These are phyloP conservation scores for Nemopilema nomurai DNA, from an alignment of 30 jellyfish, hydroid and myxozoan genomes.

Conservation along the genomic window DNA sequence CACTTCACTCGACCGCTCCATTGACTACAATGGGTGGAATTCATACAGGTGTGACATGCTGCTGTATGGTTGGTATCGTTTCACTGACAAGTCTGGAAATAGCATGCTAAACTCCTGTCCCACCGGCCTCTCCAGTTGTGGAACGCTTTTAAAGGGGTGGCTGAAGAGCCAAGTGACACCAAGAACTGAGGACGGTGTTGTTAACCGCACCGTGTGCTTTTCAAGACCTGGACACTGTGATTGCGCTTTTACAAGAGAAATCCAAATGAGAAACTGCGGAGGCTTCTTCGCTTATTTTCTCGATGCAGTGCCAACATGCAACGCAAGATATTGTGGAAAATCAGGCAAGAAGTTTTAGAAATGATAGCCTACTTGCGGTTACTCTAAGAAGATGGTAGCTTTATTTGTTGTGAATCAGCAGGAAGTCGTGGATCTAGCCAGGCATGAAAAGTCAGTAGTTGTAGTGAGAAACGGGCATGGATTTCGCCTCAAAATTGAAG, in stretches of 20 bases:
- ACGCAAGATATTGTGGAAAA: slow-evolving; percentile 59
- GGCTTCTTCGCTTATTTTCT: slow-evolving; percentile 33
- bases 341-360: slow-evolving; percentile 19
- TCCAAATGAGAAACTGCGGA: slow-evolving; percentile 40
- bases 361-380: neutral
- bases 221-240: slow-evolving; percentile 31
- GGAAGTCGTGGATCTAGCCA: too few relatives aligned
- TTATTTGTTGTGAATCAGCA: too few relatives aligned
- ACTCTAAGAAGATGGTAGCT: too few relatives aligned
- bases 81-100: slow-evolving; percentile 43
- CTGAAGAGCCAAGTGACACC: slow-evolving; percentile 18
- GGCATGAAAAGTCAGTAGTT: too few relatives aligned
- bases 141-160: slow-evolving; percentile 63
- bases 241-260: slow-evolving; percentile 19
- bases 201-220: slow-evolving; percentile 39
- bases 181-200: slow-evolving; percentile 16
- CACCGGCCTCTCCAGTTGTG: slow-evolving; percentile 17
- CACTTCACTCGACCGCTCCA: slow-evolving; percentile 5
- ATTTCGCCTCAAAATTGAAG: too few relatives aligned
- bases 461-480: too few relatives aligned
- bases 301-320: slow-evolving; percentile 47
- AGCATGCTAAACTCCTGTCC: slow-evolving; percentile 44
- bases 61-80: slow-evolving; percentile 64
- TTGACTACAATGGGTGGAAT: slow-evolving; percentile 32
- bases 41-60: slow-evolving; percentile 29